These are phyloP conservation scores for Gobiocypris rarus DNA, from an alignment of 2,113 vertebrate species.

Conservation along the genomic window DNA sequence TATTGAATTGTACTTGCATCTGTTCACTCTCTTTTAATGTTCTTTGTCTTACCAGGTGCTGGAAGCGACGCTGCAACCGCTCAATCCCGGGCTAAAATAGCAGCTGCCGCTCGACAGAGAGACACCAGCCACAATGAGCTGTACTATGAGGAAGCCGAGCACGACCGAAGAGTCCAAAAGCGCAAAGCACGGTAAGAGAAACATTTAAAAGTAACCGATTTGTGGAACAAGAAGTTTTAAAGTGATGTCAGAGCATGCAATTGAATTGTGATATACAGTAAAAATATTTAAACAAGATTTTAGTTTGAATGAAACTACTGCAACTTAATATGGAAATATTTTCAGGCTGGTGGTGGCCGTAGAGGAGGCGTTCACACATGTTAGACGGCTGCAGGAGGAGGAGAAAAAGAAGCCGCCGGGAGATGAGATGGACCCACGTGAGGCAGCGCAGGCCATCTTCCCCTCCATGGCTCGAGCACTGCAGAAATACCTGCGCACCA, in stretches of 20 bases:
- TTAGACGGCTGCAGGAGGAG: slow-evolving; percentile 89
- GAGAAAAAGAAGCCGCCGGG: slow-evolving; percentile 89
- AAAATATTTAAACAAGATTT: neutral
- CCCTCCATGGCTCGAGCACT: slow-evolving; percentile 94
- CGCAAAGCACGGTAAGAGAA: slow-evolving; percentile 83
- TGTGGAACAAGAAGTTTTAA: neutral
- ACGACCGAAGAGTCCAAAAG: slow-evolving; percentile 90
- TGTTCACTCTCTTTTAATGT: neutral
- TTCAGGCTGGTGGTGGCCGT: slow-evolving; percentile 91
- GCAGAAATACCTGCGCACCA: slow-evolving; percentile 96
- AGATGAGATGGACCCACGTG: slow-evolving; percentile 93
- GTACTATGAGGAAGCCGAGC: slow-evolving; percentile 95
- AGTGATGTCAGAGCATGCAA: neutral
- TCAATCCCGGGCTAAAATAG: slow-evolving; percentile 88
- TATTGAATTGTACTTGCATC: neutral
- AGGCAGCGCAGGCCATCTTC: slow-evolving; percentile 95
- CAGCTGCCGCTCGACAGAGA: slow-evolving; percentile 83
- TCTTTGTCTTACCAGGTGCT: slow-evolving; percentile 70
- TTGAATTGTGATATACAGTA: neutral
- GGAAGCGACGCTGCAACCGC: slow-evolving; percentile 77
- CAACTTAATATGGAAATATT: neutral
- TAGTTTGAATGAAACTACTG: neutral
- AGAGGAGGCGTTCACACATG: slow-evolving; percentile 94
- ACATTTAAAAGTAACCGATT: neutral
- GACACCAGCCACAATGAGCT: slow-evolving; percentile 91